Evolutionary conservation across 2,113 vertebrate species (phyloP).

Genomic region (Pteropus alecto): DNA sequence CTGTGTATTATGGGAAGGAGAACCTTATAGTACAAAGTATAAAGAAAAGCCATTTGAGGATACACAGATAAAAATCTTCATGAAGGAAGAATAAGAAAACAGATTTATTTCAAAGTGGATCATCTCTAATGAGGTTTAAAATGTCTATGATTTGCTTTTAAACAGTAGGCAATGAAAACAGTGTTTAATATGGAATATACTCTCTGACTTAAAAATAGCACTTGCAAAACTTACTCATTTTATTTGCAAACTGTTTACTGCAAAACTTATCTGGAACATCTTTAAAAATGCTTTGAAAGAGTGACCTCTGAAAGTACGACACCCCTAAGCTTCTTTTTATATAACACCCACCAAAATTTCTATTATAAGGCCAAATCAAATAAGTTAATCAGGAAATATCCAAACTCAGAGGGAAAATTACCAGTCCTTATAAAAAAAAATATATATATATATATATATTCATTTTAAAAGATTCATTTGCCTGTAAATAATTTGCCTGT

Average conservation of each 20-base stretch:
- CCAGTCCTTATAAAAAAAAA: background rate
- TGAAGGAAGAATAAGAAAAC: slow-evolving; percentile 4
- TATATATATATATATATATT: background rate
- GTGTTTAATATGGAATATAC: slow-evolving; percentile 4
- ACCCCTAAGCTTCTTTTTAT: background rate
- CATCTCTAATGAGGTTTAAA: slow-evolving; percentile 40
- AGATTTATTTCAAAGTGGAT: slow-evolving; percentile 42
- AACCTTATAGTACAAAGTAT: background rate
- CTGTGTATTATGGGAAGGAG: background rate
- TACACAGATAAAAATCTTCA: slow-evolving; percentile 7
- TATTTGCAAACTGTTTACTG: background rate
- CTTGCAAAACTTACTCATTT: slow-evolving; percentile 5
- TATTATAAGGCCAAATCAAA: background rate
- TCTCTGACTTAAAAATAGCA: slow-evolving; percentile 12
- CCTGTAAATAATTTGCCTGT: background rate
- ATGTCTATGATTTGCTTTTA: slow-evolving; percentile 54
- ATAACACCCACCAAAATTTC: background rate
- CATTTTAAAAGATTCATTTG: background rate
- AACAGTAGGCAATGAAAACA: slow-evolving; percentile 43
- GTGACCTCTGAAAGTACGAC: background rate
- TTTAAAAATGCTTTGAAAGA: background rate
- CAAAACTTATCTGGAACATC: background rate
- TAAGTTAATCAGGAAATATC: background rate
- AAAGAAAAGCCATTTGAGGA: slow-evolving; percentile 4
- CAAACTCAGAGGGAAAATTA: background rate